These are phyloP conservation scores for Polyommatus icarus DNA, from an alignment of 2,888 invertebrate species.

Conservation along the genomic window DNA sequence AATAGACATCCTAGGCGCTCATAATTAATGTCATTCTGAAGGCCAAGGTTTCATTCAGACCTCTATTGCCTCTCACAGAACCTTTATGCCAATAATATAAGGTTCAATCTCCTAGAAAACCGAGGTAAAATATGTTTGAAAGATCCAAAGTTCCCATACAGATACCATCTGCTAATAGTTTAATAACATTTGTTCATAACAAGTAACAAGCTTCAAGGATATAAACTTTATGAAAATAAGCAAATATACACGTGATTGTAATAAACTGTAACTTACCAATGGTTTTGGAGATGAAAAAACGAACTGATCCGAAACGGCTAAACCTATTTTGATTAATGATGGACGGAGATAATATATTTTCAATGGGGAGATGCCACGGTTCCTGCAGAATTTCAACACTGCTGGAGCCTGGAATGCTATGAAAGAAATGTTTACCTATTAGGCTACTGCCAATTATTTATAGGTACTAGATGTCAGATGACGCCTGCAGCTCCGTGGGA, in stretches of 20 bases:
- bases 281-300: neutral
- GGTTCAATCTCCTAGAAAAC: neutral
- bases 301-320: too few species aligned
- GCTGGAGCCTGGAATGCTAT: too few species aligned
- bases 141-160: constrained; percentile 33
- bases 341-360: too few species aligned
- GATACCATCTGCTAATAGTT: constrained; percentile 36
- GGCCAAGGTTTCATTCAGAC: constrained; percentile 13
- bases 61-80: neutral
- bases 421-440: too few species aligned
- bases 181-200: constrained; percentile 32
- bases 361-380: too few species aligned
- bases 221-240: constrained; percentile 22
- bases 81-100: neutral
- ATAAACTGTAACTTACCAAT: neutral
- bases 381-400: too few species aligned
- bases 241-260: neutral
- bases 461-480: too few species aligned
- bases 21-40: constrained; percentile 18
- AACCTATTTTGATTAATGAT: too few species aligned
- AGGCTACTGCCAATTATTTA: too few species aligned
- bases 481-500: too few species aligned
- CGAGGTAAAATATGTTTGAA: neutral
- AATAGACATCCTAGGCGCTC: constrained; percentile 1
- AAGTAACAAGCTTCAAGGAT: constrained; percentile 28